Base-by-base conservation (phyloP, 2,888 invertebrate genomes). In the Pachymerium ferrugineum region DNA sequence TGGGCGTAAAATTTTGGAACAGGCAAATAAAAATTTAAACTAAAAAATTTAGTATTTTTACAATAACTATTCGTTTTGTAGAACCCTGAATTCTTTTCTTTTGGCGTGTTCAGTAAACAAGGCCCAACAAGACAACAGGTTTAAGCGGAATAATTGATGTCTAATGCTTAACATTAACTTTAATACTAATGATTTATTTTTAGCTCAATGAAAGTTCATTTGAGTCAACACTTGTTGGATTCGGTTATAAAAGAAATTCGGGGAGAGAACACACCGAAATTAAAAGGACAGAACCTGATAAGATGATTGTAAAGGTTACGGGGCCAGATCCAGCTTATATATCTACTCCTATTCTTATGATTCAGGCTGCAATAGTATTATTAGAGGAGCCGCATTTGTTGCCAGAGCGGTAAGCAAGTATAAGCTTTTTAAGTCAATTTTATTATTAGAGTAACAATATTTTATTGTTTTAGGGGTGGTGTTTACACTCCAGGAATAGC, bases 401-500 rank as follows among this genome's bases (percentile, higher is more conserved):
- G 86, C 94, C 95, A 0, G 81, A 84, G 70, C 84, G 82, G 92
- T 92, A 81, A 85, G 87, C 83, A 71, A 6, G 14, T 25, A 35
- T 16, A 35, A 30, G 16, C 28, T 28, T 14, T 25, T 68, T 31
- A 38, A 70, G n/a, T 30, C 16, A n/a, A 35, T 54, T 68, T 16
- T 19, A 16, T 31, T 74, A 22, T 67, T 73, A 70, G 14, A 47
- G 28, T 67, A n/a, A 12, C 28, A 1, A 28, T 73, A 68, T 74
- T 73, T 77, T 81, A 73, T 78, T 78, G 77, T 84, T 86, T 74
- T 83, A 93, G 92, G 10, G 94, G 94, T 35, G 97, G 97, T 12
- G 95, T 97, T 0, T 85, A 90, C 74, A 86, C 96, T 0, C 93
- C 97, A 0, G 95, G 90, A 0, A 89, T 89, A 12, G 94, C 94